These are phyloP conservation scores for Phymastichus coffea DNA, from an alignment of 1,140 invertebrate species.

Conservation along the genomic window DNA sequence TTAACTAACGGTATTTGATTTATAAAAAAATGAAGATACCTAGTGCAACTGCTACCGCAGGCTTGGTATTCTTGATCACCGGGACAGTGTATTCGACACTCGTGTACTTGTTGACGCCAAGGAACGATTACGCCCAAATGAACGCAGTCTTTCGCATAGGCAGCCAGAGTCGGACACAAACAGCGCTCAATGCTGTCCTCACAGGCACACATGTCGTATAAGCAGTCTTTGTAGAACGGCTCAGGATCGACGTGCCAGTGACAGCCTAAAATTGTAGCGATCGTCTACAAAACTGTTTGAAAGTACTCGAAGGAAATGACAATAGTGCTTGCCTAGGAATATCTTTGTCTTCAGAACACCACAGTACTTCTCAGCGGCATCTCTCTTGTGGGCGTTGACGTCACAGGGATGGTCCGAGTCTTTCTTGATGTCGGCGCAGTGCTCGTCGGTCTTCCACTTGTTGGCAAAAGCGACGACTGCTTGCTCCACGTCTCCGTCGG, in stretches of 20 bases:
- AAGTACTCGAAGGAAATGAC: background rate
- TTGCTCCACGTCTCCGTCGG: conserved; percentile 79
- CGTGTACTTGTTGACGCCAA: conserved; percentile 75
- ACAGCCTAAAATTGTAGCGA: conserved; percentile 61
- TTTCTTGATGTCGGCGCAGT: conserved; percentile 63
- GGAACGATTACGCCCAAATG: conserved; percentile 67
- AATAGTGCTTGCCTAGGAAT: conserved; percentile 60
- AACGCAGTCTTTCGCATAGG: conserved; percentile 80
- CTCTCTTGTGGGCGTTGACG: conserved; percentile 68
- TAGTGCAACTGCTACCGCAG: conserved; percentile 62
- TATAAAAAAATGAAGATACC: conserved; percentile 31
- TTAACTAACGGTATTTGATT: background rate
- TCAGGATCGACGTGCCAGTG: conserved; percentile 77
- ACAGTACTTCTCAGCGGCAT: conserved; percentile 68
- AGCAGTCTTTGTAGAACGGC: conserved; percentile 75
- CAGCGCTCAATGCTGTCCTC: conserved; percentile 65
- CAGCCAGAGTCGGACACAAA: conserved; percentile 76
- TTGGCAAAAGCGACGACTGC: conserved; percentile 77
- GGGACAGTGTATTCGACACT: conserved; percentile 77
- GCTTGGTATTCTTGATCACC: conserved; percentile 75
- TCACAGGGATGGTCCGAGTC: conserved; percentile 69
- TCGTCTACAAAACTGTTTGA: background rate
- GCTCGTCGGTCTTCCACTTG: conserved; percentile 82
- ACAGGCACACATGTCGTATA: conserved; percentile 87
- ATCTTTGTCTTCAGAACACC: conserved; percentile 67